A percentile compares a stretch with the other conserved stretches of the same genome.
phyloP scores from a whole-genome alignment of 2,113 vertebrate genomes.

The Dendrocopos noguchii region DNA sequence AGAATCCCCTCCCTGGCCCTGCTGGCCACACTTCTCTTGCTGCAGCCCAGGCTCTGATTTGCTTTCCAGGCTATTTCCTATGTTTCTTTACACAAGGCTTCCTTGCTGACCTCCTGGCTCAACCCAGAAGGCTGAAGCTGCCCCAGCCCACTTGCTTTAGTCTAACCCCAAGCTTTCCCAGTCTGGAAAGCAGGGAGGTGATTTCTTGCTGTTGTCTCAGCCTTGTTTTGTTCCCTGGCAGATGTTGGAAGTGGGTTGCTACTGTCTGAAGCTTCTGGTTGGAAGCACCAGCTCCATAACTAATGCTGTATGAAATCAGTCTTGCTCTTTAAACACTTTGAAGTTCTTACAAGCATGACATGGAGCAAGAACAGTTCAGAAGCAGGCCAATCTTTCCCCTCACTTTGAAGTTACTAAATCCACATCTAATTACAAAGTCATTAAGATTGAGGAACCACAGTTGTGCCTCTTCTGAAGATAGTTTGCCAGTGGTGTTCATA shows the following conservation, averaged over 20 bases:
- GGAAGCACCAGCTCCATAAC: neutral
- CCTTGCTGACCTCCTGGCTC: neutral
- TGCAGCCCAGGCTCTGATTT: too few relatives aligned
- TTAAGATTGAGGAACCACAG: slow-evolving; percentile 8
- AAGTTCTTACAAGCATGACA: slow-evolving; percentile 48
- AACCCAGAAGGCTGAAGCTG: neutral
- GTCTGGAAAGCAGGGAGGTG: neutral
- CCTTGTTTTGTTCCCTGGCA: neutral
- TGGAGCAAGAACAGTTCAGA: neutral
- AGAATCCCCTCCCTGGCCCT: too few relatives aligned
- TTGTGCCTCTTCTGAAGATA: neutral
- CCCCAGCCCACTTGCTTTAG: rapidly evolving
- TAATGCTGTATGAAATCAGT: slow-evolving; percentile 52
- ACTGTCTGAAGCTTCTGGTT: slow-evolving; percentile 26
- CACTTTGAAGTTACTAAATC: slow-evolving; percentile 51
- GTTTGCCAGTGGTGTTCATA: neutral
- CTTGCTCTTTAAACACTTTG: slow-evolving; percentile 27
- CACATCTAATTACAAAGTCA: slow-evolving; percentile 52
- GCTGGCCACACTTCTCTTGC: too few relatives aligned
- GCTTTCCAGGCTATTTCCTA: rapidly evolving
- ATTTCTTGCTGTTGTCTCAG: neutral
- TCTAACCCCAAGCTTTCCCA: neutral
- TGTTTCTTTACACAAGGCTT: neutral
- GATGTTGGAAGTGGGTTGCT: neutral
- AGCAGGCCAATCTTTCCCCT: neutral